These are phyloP conservation scores for Agonum fuliginosum DNA, from an alignment of 2,888 invertebrate species.

Conservation along the genomic window DNA sequence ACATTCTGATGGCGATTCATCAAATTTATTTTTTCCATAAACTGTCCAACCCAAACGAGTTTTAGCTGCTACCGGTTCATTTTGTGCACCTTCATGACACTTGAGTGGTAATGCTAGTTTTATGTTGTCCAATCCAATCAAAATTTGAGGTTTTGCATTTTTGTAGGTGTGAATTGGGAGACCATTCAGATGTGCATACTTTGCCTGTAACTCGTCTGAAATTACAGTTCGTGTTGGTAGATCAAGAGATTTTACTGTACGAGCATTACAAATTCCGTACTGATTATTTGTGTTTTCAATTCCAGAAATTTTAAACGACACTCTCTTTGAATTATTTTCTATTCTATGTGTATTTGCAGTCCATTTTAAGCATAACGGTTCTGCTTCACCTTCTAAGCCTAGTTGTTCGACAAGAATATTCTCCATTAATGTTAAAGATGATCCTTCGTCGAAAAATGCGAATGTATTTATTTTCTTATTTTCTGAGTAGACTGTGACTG, in stretches of 20 bases:
- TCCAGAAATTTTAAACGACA: slow-evolving; percentile 60
- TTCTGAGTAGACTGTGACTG: not conserved
- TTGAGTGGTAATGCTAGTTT: slow-evolving; percentile 1
- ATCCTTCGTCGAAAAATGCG: slow-evolving; percentile 5
- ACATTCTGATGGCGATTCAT: not conserved
- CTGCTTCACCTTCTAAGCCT: slow-evolving; percentile 55
- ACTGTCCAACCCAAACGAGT: not conserved
- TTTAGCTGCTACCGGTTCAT: slow-evolving; percentile 3
- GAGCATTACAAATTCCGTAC: slow-evolving; percentile 56
- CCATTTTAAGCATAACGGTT: slow-evolving; percentile 61
- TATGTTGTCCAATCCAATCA: slow-evolving; percentile 8
- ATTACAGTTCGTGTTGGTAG: slow-evolving; percentile 17
- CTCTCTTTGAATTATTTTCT: slow-evolving; percentile 54
- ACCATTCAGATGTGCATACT: not conserved
- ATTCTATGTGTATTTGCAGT: slow-evolving; percentile 51
- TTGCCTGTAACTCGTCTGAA: not conserved
- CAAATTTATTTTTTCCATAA: slow-evolving; percentile 11
- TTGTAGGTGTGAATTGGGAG: not conserved
- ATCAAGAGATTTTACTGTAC: slow-evolving; percentile 44
- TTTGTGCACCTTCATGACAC: slow-evolving; percentile 9
- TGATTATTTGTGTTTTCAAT: slow-evolving; percentile 9
- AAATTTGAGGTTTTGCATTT: not conserved
- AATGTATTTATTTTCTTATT: slow-evolving; percentile 1
- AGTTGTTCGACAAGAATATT: not conserved
- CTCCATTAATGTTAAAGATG: not conserved